Evolutionary conservation across 2,888 invertebrate species (phyloP).

Genomic region (Tortricodes alternella): DNA sequence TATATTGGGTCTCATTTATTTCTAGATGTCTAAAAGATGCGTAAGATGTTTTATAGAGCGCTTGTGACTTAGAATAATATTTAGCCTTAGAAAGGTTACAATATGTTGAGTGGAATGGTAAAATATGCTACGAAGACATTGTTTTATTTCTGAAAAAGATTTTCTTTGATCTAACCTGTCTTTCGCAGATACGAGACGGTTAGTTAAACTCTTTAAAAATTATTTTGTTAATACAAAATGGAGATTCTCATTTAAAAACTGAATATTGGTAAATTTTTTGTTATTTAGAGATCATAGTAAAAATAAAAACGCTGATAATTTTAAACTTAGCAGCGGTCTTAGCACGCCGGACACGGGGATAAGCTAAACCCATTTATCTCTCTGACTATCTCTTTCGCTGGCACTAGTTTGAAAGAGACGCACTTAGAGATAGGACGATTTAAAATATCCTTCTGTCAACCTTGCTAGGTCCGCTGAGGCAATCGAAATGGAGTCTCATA

Average conservation of each 20-base stretch:
- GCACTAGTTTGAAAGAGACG: too few relatives aligned
- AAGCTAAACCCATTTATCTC: too few relatives aligned
- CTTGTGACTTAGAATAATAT: not conserved
- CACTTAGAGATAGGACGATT: too few relatives aligned
- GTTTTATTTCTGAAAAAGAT: conserved; percentile 4
- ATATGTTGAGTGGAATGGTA: conserved; percentile 19
- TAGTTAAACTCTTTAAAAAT: conserved; percentile 5
- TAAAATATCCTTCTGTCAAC: too few relatives aligned
- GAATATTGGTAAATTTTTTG: too few relatives aligned
- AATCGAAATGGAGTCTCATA: too few relatives aligned
- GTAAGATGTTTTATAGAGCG: conserved; percentile 6
- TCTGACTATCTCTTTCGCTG: too few relatives aligned
- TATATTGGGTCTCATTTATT: conserved; percentile 15
- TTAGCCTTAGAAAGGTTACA: conserved; percentile 7
- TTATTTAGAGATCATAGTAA: too few relatives aligned
- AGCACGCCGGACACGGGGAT: too few relatives aligned
- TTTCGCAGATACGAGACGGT: not conserved
- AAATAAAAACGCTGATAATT: too few relatives aligned
- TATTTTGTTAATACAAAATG: not conserved
- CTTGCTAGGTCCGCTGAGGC: too few relatives aligned
- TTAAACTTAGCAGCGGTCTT: too few relatives aligned
- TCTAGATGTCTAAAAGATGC: conserved; percentile 6
- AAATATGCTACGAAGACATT: not conserved
- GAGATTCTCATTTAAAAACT: not conserved
- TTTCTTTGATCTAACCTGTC: conserved; percentile 24